Base-by-base conservation (phyloP, 2,888 invertebrate species). In the Erebia palarica region DNA sequence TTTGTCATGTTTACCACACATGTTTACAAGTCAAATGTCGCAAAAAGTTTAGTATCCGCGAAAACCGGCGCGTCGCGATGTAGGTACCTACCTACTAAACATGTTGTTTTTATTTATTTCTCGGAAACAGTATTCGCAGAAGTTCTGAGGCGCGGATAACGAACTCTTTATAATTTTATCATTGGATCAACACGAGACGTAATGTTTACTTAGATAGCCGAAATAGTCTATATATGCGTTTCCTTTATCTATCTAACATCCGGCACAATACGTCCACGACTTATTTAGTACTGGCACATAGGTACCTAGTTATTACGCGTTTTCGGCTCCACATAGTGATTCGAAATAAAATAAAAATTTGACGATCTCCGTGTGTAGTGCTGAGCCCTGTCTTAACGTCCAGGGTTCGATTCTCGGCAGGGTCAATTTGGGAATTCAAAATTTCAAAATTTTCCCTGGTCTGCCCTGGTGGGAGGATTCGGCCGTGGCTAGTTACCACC, bases 211-310 rank as follows among this genome's bases (percentile, higher is more conserved):
- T 58, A 51, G 61, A 67, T 70, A 72, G 60, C 61, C 55, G 55
- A 49, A 63, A 69, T 69, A 63, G 71, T 71, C 65, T 69, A 65
- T 68, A 65, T 68, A 66, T 61, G 51, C 78, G 84, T 83, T 84
- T 83, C 83, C 85, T 88, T 89, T 91, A 91, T 90, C 89, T 87
- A 83, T 83, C 85, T 86, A 87, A 88, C 89, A 90, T 90, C 90
- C 90, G 90, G 89, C 84, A 86, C 86, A 85, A 85, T 85, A 85
- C 57, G 68, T 57, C 64, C 67, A 42, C 47, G 18, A 27, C 36
- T 66, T 21, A 7, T 72, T 59, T 47, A 59, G 61, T 61, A 21
- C 21, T 21, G 21, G n/a, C n/a, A n/a, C n/a, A n/a, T n/a, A n/a
- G n/a, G n/a, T n/a, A n/a, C n/a, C n/a, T n/a, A n/a, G n/a, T n/a